Percentiles rank a stretch among this genome's conserved stretches.
phyloP scores from a whole-genome alignment of 2,113 vertebrate species.

The Labeo rohita region DNA sequence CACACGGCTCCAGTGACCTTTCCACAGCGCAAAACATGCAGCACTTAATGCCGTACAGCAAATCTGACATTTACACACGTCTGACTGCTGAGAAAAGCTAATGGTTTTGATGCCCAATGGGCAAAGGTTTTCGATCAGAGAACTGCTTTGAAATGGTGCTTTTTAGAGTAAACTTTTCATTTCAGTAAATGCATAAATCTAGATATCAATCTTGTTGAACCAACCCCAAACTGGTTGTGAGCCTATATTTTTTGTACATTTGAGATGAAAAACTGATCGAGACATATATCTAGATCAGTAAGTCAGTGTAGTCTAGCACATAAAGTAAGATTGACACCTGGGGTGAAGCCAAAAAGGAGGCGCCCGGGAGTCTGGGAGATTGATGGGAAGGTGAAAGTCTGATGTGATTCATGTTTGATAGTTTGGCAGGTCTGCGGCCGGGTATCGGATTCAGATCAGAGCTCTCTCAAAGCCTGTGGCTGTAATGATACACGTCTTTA shows the following conservation, averaged over 20 bases:
- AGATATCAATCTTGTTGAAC: background rate
- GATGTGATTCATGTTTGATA: constrained; percentile 61
- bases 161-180: background rate
- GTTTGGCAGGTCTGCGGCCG: constrained; percentile 61
- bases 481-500: constrained; percentile 28
- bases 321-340: background rate
- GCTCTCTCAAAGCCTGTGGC: constrained; percentile 52
- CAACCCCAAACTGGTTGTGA: background rate
- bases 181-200: background rate
- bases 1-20: constrained; percentile 70
- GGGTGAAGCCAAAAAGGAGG: constrained; percentile 16
- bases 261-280: background rate
- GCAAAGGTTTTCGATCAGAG: background rate
- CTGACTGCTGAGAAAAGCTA: constrained; percentile 54
- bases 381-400: constrained; percentile 58
- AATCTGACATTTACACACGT: constrained; percentile 74
- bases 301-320: constrained; percentile 20
- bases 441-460: constrained; percentile 68
- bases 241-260: background rate
- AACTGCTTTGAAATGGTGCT: background rate
- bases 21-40: constrained; percentile 64
- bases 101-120: constrained; percentile 53
- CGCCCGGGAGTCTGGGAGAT: constrained; percentile 62
- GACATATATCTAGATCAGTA: constrained; percentile 31
- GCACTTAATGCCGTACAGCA: constrained; percentile 70